Conservation (phyloP, 2,113 vertebrate genomes). For the Oncorhynchus clarkii region DNA sequence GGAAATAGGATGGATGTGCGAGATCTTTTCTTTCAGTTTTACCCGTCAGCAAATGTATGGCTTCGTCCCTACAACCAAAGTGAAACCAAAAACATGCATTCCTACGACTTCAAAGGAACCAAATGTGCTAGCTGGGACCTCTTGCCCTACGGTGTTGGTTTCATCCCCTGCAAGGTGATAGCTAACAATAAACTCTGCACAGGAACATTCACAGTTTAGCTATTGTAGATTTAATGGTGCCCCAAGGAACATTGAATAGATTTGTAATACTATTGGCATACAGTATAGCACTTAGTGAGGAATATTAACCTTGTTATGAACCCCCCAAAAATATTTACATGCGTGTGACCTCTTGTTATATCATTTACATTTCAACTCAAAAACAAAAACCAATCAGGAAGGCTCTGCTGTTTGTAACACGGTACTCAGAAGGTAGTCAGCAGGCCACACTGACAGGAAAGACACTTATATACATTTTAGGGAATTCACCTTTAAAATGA, state of each 20-base stretch:
- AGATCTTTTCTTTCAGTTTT: too few species aligned
- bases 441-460: too few species aligned
- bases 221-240: background rate
- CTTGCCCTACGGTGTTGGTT: slow-evolving; percentile 34
- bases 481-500: too few species aligned
- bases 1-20: too few species aligned
- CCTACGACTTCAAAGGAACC: too few species aligned
- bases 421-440: too few species aligned
- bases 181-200: slow-evolving; percentile 36
- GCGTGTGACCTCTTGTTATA: background rate
- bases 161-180: slow-evolving; percentile 36
- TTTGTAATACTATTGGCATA: background rate
- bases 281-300: background rate
- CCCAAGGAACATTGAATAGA: background rate
- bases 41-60: too few species aligned
- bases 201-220: too few species aligned
- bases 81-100: too few species aligned
- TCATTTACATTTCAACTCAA: background rate
- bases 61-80: too few species aligned
- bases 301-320: background rate
- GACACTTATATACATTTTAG: too few species aligned
- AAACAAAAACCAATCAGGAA: background rate
- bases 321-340: background rate
- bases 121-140: background rate
- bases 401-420: too few species aligned